Percentiles rank a stretch among this genome's conserved stretches.
Evolutionary conservation across 2,113 vertebrate genomes (phyloP).

Genomic region (sheep (Ovis aries)): ARS-UI_Ramb_v3.0 NC_056054.1:115562501-115563000

Average conservation of each 20-base stretch:
- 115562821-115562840: rapidly evolving
- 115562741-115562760: too few species aligned
- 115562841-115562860: too few species aligned
- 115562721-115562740: too few species aligned
- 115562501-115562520: rapidly evolving
- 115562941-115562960: neutral
- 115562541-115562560: neutral
- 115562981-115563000: neutral
- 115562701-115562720: too few species aligned
- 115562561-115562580: neutral
- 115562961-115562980: neutral
- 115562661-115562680: too few species aligned
- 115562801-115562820: too few species aligned
- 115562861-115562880: too few species aligned
- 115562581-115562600: neutral
- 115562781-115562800: too few species aligned
- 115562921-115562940: neutral
- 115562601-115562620: neutral
- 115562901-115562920: neutral
- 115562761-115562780: too few species aligned
- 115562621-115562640: too few species aligned
- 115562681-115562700: too few species aligned
- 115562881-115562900: neutral
- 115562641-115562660: too few species aligned
- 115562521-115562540: neutral